These are phyloP conservation scores for Trissolcus basalis DNA, from an alignment of 1,140 invertebrate species.

Conservation along the genomic window DNA sequence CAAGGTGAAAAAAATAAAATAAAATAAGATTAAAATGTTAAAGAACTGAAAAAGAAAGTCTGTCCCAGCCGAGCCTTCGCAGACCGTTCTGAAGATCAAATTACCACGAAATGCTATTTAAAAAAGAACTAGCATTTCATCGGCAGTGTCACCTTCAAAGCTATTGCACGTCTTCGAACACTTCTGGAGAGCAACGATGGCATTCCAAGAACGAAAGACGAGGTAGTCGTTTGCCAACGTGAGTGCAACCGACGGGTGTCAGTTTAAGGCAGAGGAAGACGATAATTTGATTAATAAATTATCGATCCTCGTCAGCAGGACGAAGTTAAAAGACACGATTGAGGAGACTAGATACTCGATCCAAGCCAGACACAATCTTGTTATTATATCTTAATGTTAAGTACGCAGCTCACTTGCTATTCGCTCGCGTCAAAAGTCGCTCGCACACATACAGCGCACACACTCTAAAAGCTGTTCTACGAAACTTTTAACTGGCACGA, in stretches of 20 bases:
- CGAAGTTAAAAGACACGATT: conserved; percentile 60
- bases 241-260: conserved; percentile 56
- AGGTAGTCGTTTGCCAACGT: conserved; percentile 58
- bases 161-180: conserved; percentile 58
- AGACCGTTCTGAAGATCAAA: conserved; percentile 53
- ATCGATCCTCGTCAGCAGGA: conserved; percentile 61
- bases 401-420: conserved; percentile 43
- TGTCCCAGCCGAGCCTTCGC: conserved; percentile 38
- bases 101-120: conserved; percentile 47
- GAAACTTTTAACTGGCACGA: conserved; percentile 52
- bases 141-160: conserved; percentile 57
- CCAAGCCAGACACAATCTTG: conserved; percentile 58
- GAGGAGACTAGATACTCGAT: conserved; percentile 59
- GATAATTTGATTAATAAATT: conserved; percentile 60
- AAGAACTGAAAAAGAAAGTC: conserved; percentile 26
- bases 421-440: conserved; percentile 30
- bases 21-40: conserved; percentile 9
- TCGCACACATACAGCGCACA: conserved; percentile 12
- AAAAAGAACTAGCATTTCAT: conserved; percentile 38
- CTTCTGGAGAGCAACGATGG: conserved; percentile 51
- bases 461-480: conserved; percentile 46
- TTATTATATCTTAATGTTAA: conserved; percentile 56
- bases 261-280: conserved; percentile 61
- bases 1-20: conserved; percentile 16
- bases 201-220: conserved; percentile 59